Conservation (phyloP, 1,140 invertebrate genomes). For the Zelostemma sp. region DNA sequence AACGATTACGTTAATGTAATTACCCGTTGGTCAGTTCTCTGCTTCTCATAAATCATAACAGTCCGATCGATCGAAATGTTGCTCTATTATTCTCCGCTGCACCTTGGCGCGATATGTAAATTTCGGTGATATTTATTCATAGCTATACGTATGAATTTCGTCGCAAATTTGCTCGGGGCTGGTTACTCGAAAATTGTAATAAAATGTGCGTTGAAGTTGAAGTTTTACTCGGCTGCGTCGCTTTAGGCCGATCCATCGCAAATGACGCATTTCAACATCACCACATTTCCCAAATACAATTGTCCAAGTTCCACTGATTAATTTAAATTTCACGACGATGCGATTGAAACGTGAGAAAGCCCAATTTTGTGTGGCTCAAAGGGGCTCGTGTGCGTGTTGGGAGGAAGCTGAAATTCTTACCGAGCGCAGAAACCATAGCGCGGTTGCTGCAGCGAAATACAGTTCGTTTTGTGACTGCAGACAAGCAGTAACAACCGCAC, state of each 20-base stretch:
- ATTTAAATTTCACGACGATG: too few species aligned
- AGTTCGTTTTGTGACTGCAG: slow-evolving; percentile 20
- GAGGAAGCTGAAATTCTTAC: slow-evolving; percentile 38
- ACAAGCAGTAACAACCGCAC: slow-evolving; percentile 30
- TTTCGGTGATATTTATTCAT: slow-evolving; percentile 64
- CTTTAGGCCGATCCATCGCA: slow-evolving; percentile 29
- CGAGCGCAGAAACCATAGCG: slow-evolving; percentile 18
- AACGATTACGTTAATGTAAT: slow-evolving; percentile 30
- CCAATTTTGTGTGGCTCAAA: too few species aligned
- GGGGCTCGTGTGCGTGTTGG: too few species aligned
- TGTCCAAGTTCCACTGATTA: too few species aligned
- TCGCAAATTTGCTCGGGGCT: slow-evolving; percentile 46
- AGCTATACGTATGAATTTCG: slow-evolving; percentile 50
- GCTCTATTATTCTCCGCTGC: slow-evolving; percentile 44
- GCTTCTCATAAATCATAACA: slow-evolving; percentile 47
- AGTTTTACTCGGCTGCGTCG: slow-evolving; percentile 22
- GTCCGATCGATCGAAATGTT: slow-evolving; percentile 45
- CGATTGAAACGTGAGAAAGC: too few species aligned
- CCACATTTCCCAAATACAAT: background rate
- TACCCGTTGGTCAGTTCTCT: slow-evolving; percentile 27
- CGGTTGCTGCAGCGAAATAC: slow-evolving; percentile 20
- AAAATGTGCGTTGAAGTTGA: slow-evolving; percentile 49
- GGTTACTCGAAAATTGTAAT: slow-evolving; percentile 54
- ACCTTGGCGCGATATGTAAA: slow-evolving; percentile 60
- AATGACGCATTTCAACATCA: background rate